A percentile compares a stretch with the other conserved stretches of the same genome.
phyloP scores from a whole-genome alignment of 2,888 invertebrate species.

The Gari tellinella region DNA sequence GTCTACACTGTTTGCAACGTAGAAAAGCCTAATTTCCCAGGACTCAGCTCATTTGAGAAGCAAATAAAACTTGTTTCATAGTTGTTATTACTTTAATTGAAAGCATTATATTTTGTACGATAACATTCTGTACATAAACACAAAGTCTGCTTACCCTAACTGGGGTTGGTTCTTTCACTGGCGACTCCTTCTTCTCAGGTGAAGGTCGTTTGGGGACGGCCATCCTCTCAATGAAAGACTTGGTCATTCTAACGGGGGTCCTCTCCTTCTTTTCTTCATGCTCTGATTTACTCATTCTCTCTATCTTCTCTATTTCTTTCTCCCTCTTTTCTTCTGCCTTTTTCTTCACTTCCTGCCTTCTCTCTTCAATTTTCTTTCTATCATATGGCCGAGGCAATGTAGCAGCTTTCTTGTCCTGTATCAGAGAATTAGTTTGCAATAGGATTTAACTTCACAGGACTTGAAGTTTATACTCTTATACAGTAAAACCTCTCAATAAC shows the following conservation, averaged over 20 bases:
- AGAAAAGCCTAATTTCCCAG: too few relatives aligned
- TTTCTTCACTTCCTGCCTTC: constrained; percentile 59
- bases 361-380: constrained; percentile 57
- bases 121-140: too few relatives aligned
- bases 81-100: too few relatives aligned
- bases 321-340: constrained; percentile 54
- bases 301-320: constrained; percentile 30
- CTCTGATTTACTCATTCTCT: constrained; percentile 53
- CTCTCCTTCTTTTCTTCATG: constrained; percentile 42
- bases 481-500: too few relatives aligned
- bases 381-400: constrained; percentile 57
- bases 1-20: too few relatives aligned
- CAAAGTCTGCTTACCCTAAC: constrained; percentile 49
- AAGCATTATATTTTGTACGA: too few relatives aligned
- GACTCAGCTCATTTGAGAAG: too few relatives aligned
- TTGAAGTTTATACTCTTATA: too few relatives aligned
- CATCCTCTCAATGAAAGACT: constrained; percentile 59
- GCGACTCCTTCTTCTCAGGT: constrained; percentile 48
- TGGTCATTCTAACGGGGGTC: constrained; percentile 40
- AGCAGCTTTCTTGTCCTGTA: constrained; percentile 41
- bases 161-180: constrained; percentile 48
- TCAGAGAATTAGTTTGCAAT: too few relatives aligned
- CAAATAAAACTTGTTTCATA: too few relatives aligned
- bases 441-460: too few relatives aligned
- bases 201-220: constrained; percentile 50